A percentile compares a stretch with the other conserved stretches of the same genome.
Conservation (phyloP, 2,888 invertebrate species). For the Cryptosula pallasiana region DNA sequence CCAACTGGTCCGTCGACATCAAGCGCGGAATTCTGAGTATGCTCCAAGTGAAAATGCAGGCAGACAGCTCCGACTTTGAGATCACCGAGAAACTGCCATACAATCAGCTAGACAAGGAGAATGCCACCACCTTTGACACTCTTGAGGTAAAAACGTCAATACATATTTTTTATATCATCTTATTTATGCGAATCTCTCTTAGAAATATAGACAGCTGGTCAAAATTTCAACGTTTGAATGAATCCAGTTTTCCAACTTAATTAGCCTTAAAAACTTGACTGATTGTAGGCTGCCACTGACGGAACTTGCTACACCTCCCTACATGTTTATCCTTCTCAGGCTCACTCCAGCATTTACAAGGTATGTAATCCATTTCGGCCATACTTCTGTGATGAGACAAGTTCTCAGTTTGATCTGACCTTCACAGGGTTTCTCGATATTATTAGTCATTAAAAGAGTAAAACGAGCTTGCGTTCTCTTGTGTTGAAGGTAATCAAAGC, state of each 20-base stretch:
- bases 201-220: too few species aligned
- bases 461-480: not conserved
- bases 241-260: too few species aligned
- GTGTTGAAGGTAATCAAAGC: slow-evolving; percentile 2
- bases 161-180: too few species aligned
- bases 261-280: too few species aligned
- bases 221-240: too few species aligned
- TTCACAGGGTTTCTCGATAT: too few species aligned
- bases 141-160: slow-evolving; percentile 4
- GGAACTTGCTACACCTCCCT: not conserved
- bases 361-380: too few species aligned
- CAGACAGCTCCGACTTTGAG: not conserved
- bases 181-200: not conserved
- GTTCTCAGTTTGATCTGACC: too few species aligned
- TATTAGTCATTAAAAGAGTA: too few species aligned
- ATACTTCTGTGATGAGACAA: too few species aligned
- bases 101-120: not conserved
- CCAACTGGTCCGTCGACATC: slow-evolving; percentile 52
- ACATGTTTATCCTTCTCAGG: not conserved
- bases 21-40: slow-evolving; percentile 46
- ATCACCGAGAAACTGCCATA: not conserved
- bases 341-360: not conserved
- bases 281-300: not conserved
- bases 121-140: not conserved
- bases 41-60: not conserved